Conservation (phyloP, 2,888 invertebrate species). For the Ischnus inquisitorius region DNA sequence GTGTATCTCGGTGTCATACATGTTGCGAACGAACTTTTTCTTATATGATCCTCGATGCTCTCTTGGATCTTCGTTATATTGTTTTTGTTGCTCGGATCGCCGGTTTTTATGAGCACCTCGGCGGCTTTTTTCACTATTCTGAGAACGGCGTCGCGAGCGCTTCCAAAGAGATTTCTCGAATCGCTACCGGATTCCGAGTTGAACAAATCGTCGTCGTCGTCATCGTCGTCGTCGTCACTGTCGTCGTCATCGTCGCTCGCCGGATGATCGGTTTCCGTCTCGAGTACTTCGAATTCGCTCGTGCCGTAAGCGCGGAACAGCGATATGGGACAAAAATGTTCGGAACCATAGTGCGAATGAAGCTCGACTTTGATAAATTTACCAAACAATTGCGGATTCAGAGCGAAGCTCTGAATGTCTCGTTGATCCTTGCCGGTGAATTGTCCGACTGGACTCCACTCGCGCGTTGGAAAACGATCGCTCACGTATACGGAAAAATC, state of each 20-base stretch:
- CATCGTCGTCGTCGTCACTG: conserved; percentile 85
- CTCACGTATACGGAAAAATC: conserved; percentile 95
- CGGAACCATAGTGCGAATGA: conserved; percentile 97
- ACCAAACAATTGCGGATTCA: conserved; percentile 93
- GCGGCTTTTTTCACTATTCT: conserved; percentile 97
- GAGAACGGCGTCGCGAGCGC: conserved; percentile 95
- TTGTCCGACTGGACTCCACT: conserved; percentile 96
- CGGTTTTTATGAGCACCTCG: conserved; percentile 92
- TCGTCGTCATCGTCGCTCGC: conserved; percentile 90
- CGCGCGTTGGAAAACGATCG: conserved; percentile 95
- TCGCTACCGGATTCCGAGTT: conserved; percentile 86
- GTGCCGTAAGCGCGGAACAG: conserved; percentile 97
- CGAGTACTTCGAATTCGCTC: conserved; percentile 95
- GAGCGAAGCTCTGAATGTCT: conserved; percentile 93
- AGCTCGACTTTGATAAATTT: conserved; percentile 97
- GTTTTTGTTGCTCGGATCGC: conserved; percentile 87
- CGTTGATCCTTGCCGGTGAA: conserved; percentile 95
- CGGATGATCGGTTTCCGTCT: conserved; percentile 89
- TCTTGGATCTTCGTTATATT: conserved; percentile 86
- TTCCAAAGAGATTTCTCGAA: conserved; percentile 92
- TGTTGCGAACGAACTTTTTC: conserved; percentile 74
- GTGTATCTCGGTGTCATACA: conserved; percentile 91
- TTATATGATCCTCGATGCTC: conserved; percentile 74
- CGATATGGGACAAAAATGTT: conserved; percentile 99
- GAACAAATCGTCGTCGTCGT: conserved; percentile 87